A percentile compares a stretch with the other conserved stretches of the same genome.
Evolutionary conservation across 2,113 vertebrate genomes (phyloP).

Genomic region (Danionella cerebrum): DNA sequence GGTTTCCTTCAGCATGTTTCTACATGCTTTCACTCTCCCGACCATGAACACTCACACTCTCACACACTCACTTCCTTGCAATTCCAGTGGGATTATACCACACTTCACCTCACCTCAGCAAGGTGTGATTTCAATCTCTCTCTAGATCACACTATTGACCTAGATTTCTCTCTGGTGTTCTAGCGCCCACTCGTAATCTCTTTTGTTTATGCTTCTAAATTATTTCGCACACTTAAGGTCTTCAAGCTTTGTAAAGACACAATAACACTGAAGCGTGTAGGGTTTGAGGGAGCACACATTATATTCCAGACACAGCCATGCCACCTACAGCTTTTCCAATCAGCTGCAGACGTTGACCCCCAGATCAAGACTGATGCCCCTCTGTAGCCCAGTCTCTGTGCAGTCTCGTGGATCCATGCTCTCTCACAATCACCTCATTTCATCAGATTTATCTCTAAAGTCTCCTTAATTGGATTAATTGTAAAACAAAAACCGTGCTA

Average conservation of each 20-base stretch:
- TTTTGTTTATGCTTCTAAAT: slow-evolving; percentile 13
- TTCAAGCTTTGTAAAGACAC: not conserved
- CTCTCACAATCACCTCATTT: slow-evolving; percentile 56
- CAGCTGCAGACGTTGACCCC: not conserved
- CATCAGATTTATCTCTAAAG: slow-evolving; percentile 62
- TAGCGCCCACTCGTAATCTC: slow-evolving; percentile 29
- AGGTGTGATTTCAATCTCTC: slow-evolving; percentile 26
- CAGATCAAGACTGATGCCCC: slow-evolving; percentile 17
- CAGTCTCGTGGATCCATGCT: slow-evolving; percentile 38
- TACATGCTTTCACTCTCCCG: not conserved
- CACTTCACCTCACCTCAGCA: not conserved
- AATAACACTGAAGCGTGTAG: not conserved
- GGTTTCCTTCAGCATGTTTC: not conserved
- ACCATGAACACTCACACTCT: not conserved
- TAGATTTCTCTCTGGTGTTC: slow-evolving; percentile 44
- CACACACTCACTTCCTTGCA: not conserved
- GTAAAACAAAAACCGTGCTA: slow-evolving; percentile 64
- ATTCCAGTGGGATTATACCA: not conserved
- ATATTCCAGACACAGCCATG: not conserved
- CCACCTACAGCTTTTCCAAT: slow-evolving; percentile 9
- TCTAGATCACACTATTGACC: slow-evolving; percentile 47
- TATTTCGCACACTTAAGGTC: not conserved
- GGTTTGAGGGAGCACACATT: not conserved
- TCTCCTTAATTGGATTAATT: slow-evolving; percentile 71
- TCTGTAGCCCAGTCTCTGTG: slow-evolving; percentile 44